Base-by-base conservation (phyloP, 2,113 vertebrate species). In the Pachypanchax playfairii region DNA sequence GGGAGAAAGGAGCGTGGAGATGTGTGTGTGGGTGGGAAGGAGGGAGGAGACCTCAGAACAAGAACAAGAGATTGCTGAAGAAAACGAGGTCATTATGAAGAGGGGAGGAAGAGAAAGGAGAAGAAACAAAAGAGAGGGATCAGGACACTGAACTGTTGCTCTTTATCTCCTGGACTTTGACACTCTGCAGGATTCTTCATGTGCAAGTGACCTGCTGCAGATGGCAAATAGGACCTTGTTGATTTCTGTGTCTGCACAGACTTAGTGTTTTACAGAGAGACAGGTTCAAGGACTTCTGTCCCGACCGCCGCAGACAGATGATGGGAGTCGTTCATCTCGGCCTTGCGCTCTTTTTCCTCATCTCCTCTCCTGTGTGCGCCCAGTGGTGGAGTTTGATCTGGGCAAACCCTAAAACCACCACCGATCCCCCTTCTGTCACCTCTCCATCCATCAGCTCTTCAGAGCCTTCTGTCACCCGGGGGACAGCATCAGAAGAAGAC, bases 371-470 rank as follows among this genome's bases (percentile, higher is more conserved):
- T 1, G 65, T 47, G 11, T 55, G 18, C 36, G 80, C 85, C 31
- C 91, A 89, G 64, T 92, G 89, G 91, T 92, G 85, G 87, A 66
- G 31, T 53, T 65, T 79, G 0, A 1, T 87, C 8, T 91, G 83
- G 87, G 47, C 24, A 3, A 63, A 38, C 17, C 70, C 80, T 1
- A 46, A 80, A 51, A 55, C 39, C 17, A 29, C 58, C 17, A 24
- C 2, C 5, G 2, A 75, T 47, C 15, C 76, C 43, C 33, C 55
- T 56, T 5, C 70, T 29, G 48, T 73, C 26, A 11, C 41, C 18
- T 47, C 49, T 49, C 18, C 71, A 4, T 31, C 55, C 21, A n/a
- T 35, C 38, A 55, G 48, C 33, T 67, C 65, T 7, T 35, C 21
- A 4, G 50, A 59, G 17, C 38, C 35, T 25, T 38, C 67, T 13